phyloP scores from a whole-genome alignment of 2,888 invertebrate species.

The Clostera curtula region DNA sequence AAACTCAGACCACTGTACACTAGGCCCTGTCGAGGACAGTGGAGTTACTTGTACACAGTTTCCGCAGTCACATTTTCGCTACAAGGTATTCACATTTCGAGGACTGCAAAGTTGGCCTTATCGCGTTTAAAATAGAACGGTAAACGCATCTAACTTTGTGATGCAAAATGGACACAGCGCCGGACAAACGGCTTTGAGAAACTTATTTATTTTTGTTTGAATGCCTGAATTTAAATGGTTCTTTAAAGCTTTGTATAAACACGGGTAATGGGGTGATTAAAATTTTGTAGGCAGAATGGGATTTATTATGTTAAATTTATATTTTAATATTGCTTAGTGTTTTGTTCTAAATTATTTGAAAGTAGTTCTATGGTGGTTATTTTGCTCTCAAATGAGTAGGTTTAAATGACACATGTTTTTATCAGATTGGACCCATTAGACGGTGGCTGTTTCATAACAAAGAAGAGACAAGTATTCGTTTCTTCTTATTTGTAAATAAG shows the following conservation, averaged over 20 bases:
- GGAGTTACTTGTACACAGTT: constrained; percentile 69
- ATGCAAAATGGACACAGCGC: constrained; percentile 64
- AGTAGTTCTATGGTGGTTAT: too few relatives aligned
- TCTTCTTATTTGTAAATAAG: too few relatives aligned
- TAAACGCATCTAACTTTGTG: constrained; percentile 71
- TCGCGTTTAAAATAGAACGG: constrained; percentile 73
- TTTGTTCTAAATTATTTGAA: too few relatives aligned
- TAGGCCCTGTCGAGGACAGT: constrained; percentile 39
- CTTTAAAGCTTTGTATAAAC: constrained; percentile 12
- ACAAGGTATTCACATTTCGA: constrained; percentile 75
- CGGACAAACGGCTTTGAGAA: constrained; percentile 32
- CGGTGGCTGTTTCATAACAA: too few relatives aligned
- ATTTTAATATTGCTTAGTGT: too few relatives aligned
- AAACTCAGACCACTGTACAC: too few relatives aligned
- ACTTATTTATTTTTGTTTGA: constrained; percentile 26
- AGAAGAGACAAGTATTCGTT: too few relatives aligned
- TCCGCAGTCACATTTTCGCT: constrained; percentile 74
- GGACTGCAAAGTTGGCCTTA: constrained; percentile 72
- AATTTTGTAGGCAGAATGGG: too few relatives aligned
- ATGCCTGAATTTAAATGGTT: constrained; percentile 16
- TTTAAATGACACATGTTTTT: too few relatives aligned
- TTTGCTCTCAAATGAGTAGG: too few relatives aligned
- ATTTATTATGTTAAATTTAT: too few relatives aligned
- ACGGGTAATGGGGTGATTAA: constrained; percentile 6
- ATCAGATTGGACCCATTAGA: too few relatives aligned